A percentile compares a stretch with the other conserved stretches of the same genome.
These are phyloP conservation scores for Cephus pygmeus DNA, from an alignment of 2,888 invertebrate species.

Conservation along the genomic window DNA sequence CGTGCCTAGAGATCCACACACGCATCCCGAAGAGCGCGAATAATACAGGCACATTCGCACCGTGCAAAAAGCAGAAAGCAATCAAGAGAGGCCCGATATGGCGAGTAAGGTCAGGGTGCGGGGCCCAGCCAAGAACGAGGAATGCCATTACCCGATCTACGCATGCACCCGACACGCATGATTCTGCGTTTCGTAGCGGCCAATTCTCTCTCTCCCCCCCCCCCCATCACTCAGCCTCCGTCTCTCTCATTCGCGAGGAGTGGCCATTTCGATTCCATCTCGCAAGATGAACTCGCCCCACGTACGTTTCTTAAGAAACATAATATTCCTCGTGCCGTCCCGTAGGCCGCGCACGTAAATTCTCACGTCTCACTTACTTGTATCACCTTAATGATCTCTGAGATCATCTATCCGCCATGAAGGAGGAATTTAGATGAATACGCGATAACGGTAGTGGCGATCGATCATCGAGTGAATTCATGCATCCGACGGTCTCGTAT, in stretches of 20 bases:
- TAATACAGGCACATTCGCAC: conserved; percentile 32
- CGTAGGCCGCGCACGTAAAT: not conserved
- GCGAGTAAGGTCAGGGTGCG: conserved; percentile 60
- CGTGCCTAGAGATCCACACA: conserved; percentile 15
- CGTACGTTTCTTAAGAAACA: not conserved
- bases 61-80: conserved; percentile 56
- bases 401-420: not conserved
- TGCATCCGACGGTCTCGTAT: not conserved
- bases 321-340: not conserved
- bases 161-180: conserved; percentile 35
- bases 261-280: not conserved
- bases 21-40: conserved; percentile 19
- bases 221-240: not conserved
- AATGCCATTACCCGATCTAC: conserved; percentile 53
- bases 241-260: not conserved
- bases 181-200: conserved; percentile 32
- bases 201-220: conserved; percentile 2
- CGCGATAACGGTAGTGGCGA: not conserved
- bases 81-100: conserved; percentile 58
- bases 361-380: not conserved
- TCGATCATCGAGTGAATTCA: not conserved
- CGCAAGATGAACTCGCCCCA: not conserved
- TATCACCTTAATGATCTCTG: not conserved
- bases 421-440: not conserved
- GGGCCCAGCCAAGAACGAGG: conserved; percentile 51